Evolutionary conservation across 2,797 vertebrate genomes (phyloP).

Genomic region (Pantherophis alleghaniensis): DNA sequence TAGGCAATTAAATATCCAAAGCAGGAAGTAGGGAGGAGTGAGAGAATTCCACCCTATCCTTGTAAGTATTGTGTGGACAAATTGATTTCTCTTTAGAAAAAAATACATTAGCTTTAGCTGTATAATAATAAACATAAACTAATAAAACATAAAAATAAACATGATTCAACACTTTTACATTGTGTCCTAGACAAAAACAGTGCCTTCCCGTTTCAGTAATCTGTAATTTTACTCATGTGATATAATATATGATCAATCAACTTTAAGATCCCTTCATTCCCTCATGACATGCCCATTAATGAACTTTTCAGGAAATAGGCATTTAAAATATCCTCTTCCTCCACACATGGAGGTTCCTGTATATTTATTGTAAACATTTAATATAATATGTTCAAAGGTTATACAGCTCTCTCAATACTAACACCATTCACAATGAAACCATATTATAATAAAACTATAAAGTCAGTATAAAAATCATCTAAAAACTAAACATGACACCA

Average conservation of each 20-base stretch:
- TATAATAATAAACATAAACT: not conserved
- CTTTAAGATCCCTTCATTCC: not conserved
- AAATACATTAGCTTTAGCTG: not conserved
- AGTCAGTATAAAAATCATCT: not conserved
- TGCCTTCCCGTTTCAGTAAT: conserved; percentile 5
- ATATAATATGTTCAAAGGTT: not conserved
- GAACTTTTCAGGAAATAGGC: not conserved
- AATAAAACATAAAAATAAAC: not conserved
- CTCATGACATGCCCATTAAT: no score
- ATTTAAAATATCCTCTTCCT: not conserved
- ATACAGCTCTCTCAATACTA: not conserved
- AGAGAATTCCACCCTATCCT: not conserved
- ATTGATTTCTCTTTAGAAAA: not conserved
- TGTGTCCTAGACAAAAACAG: not conserved
- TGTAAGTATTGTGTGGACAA: not conserved
- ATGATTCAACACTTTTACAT: not conserved
- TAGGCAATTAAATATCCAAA: conserved; percentile 20
- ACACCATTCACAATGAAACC: not conserved
- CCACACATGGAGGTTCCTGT: not conserved
- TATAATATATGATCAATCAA: not conserved
- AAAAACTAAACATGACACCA: not conserved
- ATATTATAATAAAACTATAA: not conserved
- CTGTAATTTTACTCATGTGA: not conserved
- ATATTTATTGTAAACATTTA: not conserved
- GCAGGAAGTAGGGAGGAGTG: conserved; percentile 14